Evolutionary conservation across 2,888 invertebrate species (phyloP).

Genomic region (Euplagia quadripunctaria): DNA sequence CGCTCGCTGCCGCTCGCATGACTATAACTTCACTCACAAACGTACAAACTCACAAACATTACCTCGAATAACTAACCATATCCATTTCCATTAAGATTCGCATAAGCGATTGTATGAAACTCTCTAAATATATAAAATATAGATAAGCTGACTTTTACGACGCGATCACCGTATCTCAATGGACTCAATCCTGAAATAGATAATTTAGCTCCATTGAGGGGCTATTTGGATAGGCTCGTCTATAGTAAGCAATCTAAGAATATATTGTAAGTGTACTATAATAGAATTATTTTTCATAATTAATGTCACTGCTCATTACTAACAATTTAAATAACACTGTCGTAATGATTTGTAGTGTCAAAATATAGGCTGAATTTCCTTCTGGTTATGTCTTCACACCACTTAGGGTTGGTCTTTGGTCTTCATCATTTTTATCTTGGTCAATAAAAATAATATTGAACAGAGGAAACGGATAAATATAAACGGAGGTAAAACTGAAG

Average conservation of each 20-base stretch:
- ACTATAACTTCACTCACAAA: too few species aligned
- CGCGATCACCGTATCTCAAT: slow-evolving; percentile 37
- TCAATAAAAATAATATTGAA: too few species aligned
- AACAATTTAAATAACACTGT: background rate
- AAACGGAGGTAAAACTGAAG: too few species aligned
- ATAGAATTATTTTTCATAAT: background rate
- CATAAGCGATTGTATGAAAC: background rate
- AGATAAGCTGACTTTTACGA: slow-evolving; percentile 40
- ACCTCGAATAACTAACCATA: too few species aligned
- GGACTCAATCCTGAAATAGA: slow-evolving; percentile 22
- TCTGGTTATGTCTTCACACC: background rate
- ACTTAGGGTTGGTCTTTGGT: background rate
- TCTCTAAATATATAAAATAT: slow-evolving; percentile 20
- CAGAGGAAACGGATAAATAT: too few species aligned
- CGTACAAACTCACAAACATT: too few species aligned
- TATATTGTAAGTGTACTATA: background rate
- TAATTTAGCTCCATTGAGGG: slow-evolving; percentile 34
- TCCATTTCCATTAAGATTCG: too few species aligned
- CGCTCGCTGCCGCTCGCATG: too few species aligned
- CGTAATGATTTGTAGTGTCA: background rate
- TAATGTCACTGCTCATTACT: background rate
- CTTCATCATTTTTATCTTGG: too few species aligned
- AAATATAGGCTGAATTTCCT: background rate
- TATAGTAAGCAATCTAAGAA: slow-evolving; percentile 6
- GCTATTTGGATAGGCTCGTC: slow-evolving; percentile 39